These are phyloP conservation scores for Synergus itoensis DNA, from an alignment of 2,888 invertebrate genomes.

Conservation along the genomic window DNA sequence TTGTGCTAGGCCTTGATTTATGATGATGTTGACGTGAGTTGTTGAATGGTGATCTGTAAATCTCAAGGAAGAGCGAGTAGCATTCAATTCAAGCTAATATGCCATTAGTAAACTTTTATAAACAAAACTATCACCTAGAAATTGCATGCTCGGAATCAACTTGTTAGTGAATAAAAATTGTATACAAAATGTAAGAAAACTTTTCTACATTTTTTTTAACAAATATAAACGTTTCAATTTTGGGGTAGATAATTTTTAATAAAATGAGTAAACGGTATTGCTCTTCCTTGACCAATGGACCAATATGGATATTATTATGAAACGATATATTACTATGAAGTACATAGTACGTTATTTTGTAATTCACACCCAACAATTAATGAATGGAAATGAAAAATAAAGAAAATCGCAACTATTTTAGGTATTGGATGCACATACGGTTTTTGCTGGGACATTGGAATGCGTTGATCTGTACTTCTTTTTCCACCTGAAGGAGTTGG, in stretches of 20 bases:
- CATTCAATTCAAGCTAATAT: neutral
- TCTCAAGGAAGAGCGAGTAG: conserved; percentile 21
- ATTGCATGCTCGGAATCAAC: neutral
- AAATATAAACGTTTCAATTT: neutral
- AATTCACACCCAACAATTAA: conserved; percentile 37
- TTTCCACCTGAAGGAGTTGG: conserved; percentile 82
- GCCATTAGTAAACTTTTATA: neutral
- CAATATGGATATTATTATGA: conserved; percentile 1
- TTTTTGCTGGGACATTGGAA: conserved; percentile 83
- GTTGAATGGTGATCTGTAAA: conserved; percentile 36
- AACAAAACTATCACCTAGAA: neutral
- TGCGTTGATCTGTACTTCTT: conserved; percentile 82
- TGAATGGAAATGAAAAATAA: conserved; percentile 57
- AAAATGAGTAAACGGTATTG: neutral
- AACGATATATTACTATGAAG: conserved; percentile 1
- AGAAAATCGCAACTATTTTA: conserved; percentile 51
- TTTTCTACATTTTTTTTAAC: too few relatives aligned
- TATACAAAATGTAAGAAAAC: neutral
- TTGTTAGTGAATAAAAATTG: neutral
- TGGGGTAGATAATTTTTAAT: neutral
- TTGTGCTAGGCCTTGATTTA: conserved; percentile 38
- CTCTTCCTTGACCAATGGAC: conserved; percentile 9
- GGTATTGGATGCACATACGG: conserved; percentile 76
- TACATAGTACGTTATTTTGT: neutral
- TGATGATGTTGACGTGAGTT: conserved; percentile 31